A percentile compares a stretch with the other conserved stretches of the same genome.
phyloP scores from a whole-genome alignment of 1,140 invertebrate genomes.

The Caenorhabditis briggsae region DNA sequence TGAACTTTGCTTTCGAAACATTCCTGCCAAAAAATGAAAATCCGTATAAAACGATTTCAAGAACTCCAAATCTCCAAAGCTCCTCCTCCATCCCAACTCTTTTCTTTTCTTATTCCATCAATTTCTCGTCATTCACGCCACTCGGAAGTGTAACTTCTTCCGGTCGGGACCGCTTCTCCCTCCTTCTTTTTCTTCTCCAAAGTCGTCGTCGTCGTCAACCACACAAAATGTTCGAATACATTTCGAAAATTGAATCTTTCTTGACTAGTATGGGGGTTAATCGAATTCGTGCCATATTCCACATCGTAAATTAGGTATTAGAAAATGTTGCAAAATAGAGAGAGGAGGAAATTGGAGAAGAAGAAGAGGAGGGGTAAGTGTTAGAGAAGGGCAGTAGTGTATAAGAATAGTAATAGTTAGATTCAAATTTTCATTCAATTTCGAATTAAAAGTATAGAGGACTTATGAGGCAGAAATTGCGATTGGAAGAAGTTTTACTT shows the following conservation, averaged over 20 bases:
- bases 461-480: too few species aligned
- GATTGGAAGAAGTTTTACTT: too few species aligned
- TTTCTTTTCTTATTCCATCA: too few species aligned
- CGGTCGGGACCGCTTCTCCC: not conserved
- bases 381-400: too few species aligned
- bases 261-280: conserved; percentile 26
- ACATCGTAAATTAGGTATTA: conserved; percentile 51
- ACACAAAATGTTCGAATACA: conserved; percentile 16
- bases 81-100: not conserved
- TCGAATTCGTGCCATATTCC: conserved; percentile 51
- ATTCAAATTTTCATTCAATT: too few species aligned
- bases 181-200: not conserved
- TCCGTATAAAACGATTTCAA: too few species aligned
- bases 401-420: too few species aligned
- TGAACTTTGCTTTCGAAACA: too few species aligned
- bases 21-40: too few species aligned
- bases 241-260: conserved; percentile 54
- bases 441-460: too few species aligned
- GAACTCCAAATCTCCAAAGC: not conserved
- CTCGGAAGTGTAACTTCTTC: conserved; percentile 53
- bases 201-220: not conserved
- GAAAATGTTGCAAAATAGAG: conserved; percentile 29
- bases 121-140: conserved; percentile 21
- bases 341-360: not conserved
- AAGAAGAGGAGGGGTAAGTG: not conserved